Evolutionary conservation across 2,888 invertebrate species (phyloP).

Genomic region (Stenoptilia bipunctidactyla): DNA sequence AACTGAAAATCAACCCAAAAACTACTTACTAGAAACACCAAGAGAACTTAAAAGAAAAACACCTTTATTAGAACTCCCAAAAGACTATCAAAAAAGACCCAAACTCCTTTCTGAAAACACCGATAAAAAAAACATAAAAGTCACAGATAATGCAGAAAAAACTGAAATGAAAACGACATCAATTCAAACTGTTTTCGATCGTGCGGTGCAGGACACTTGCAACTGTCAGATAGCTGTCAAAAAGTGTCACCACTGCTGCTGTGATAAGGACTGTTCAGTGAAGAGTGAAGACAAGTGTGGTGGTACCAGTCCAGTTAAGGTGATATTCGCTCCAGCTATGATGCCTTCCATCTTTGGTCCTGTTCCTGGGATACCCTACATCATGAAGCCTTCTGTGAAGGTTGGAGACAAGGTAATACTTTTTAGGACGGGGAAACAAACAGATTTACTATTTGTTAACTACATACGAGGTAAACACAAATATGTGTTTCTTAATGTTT

Average conservation of each 20-base stretch:
- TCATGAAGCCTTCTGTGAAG: conserved; percentile 36
- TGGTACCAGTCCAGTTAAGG: conserved; percentile 41
- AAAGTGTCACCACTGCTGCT: conserved; percentile 32
- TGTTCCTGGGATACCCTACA: conserved; percentile 41
- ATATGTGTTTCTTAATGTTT: too few species aligned
- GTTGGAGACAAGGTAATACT: conserved; percentile 37
- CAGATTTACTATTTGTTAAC: too few species aligned
- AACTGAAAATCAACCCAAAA: conserved; percentile 16
- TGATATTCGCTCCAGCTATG: conserved; percentile 56
- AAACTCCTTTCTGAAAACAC: conserved; percentile 35
- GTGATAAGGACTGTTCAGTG: conserved; percentile 19
- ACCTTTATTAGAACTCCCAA: conserved; percentile 45
- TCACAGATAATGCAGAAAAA: conserved; percentile 16
- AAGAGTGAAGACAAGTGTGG: conserved; percentile 10
- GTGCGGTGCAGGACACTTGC: conserved; percentile 13
- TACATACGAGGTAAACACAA: too few species aligned
- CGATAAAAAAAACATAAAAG: not conserved
- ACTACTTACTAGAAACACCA: conserved; percentile 49
- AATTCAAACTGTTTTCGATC: conserved; percentile 15
- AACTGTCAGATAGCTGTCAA: conserved; percentile 14
- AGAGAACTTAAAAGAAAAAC: conserved; percentile 43
- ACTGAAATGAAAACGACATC: conserved; percentile 15
- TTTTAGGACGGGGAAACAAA: too few species aligned
- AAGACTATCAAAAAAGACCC: conserved; percentile 41
- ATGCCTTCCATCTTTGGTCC: conserved; percentile 47